Base-by-base conservation (phyloP, 2,113 vertebrate species). In the Balaeniceps rex region DNA sequence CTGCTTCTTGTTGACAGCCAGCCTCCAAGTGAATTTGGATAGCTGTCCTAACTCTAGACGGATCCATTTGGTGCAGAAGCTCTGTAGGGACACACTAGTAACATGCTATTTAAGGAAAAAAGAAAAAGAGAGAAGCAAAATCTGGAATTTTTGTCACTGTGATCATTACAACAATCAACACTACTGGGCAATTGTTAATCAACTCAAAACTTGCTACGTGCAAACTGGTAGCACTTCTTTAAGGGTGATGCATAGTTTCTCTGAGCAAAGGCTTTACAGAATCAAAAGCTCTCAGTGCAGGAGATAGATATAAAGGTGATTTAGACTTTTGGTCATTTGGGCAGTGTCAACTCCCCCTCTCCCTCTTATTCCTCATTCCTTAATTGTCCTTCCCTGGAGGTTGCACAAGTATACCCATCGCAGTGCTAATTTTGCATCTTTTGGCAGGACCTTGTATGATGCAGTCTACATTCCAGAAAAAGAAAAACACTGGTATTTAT, bases 391-490 rank as follows among this genome's bases (percentile, higher is more conserved):
- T 94, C 87, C 81, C 83, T 83, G 42, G 61, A 91, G 75, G 63
- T 49, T 96, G 34, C 66, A 85, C 49, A 90, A 95, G 63, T 90
- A 72, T 91, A 91, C 83, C 82, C 78, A 76, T 80, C 0, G 0
- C 54, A 76, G 70, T 69, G 70, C 94, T 94, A 96, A 94, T 95
- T 96, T 94, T 94, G 91, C 91, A 85, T 82, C 87, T 94, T 90
- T 95, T 95, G 94, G 90, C 95, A 96, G 65, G 47, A 93, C 63
- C 83, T 94, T 83, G n/a, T 49, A 52, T 84, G 92, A 95, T 93
- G 88, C 92, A 94, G 93, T 85, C 87, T 93, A 76, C 87, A 77
- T 94, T 93, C 91, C 93, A 91, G 85, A 96, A 96, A 95, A 93
- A 87, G 75, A 92, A 94, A 87, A 94, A 84, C 91, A 83, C 23